Evolutionary conservation across 37 sponge, comb jelly and placozoan species (phyloP), one percentile per base, ranked within the genome.

Genomic region (Chondrilla cf. caribensis): DNA sequence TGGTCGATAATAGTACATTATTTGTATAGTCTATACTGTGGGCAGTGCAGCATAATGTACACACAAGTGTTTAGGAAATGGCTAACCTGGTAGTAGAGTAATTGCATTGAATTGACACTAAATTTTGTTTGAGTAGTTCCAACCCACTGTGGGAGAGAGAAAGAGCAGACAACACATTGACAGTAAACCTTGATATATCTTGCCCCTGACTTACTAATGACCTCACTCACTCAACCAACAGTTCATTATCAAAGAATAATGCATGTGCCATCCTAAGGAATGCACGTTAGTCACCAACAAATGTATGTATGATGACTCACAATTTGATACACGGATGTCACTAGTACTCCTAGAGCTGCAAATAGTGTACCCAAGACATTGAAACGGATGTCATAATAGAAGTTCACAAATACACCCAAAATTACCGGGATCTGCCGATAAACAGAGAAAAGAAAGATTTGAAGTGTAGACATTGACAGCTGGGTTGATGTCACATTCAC

Each of bases 31-130:
- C n/a, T n/a, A n/a, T n/a, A n/a, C n/a, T n/a, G n/a, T n/a, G n/a
- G n/a, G n/a, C n/a, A n/a, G n/a, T n/a, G n/a, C n/a, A n/a, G n/a
- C n/a, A n/a, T n/a, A n/a, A n/a, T n/a, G n/a, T n/a, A n/a, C n/a
- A n/a, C n/a, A n/a, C n/a, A n/a, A n/a, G n/a, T n/a, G n/a, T n/a
- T n/a, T n/a, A n/a, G n/a, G n/a, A n/a, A n/a, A n/a, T n/a, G n/a
- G n/a, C n/a, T n/a, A 40, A 92, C 93, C 87, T 92, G 90, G 44
- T 93, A 93, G 68, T 90, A 90, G 3, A 93, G 83, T 51, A 93
- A 86, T 60, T 93, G 94, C 94, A 93, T 90, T 18, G 94, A 93
- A 79, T 90, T 93, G 81, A 90, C 94, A 7, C 68, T 37, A 37
- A 93, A 80, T 31, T 93, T 88, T 0, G 28, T 58, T 62, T 93